Base-by-base conservation (phyloP, 2,113 vertebrate species). In the Chionis minor region DNA sequence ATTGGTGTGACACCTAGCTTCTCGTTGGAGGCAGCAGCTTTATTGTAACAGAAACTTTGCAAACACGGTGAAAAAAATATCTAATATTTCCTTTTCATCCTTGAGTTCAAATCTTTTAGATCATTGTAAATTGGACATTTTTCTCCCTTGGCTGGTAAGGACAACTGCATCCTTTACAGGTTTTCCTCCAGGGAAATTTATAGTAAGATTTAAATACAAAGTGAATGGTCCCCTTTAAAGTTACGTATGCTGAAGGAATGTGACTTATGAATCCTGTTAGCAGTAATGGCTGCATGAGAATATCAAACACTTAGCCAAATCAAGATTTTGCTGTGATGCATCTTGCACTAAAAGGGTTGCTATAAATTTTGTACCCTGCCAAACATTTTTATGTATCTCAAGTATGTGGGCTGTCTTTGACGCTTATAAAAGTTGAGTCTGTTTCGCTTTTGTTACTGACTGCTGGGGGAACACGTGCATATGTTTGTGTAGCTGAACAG, bases 261-360 rank as follows among this genome's bases (percentile, higher is more conserved):
- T 96, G 94, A 95, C 95, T 97, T 95, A 97, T 78, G 87, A 88
- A 91, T 96, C 81, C 94, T 85, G 58, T 94, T 87, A 96, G 78
- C 74, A 77, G 74, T 80, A 93, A 86, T 67, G 81, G 74, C 66
- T 95, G 74, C 54, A 47, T 62, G 20, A 96, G 84, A 66, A 77
- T 94, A 88, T 91, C 92, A 94, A 91, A 91, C 92, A 86, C 69
- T 94, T 91, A 82, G 70, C 89, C 77, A 91, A 92, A 96, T 89
- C 74, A 85, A 84, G 81, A 77, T 84, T 90, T 94, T 91, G 32
- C 54, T 73, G 77, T 79, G 61, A 92, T 90, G 55, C 85, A 83
- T 91, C 86, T 91, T 7, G 1, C 65, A 67, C 71, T 88, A 67
- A 78, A 88, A 89, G 38, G 13, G 62, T 82, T 91, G 59, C 55